Percentiles rank a stretch among this genome's conserved stretches.
These are phyloP conservation scores for Diachasma alloeum DNA, from an alignment of 1,140 invertebrate species.

Conservation along the genomic window DNA sequence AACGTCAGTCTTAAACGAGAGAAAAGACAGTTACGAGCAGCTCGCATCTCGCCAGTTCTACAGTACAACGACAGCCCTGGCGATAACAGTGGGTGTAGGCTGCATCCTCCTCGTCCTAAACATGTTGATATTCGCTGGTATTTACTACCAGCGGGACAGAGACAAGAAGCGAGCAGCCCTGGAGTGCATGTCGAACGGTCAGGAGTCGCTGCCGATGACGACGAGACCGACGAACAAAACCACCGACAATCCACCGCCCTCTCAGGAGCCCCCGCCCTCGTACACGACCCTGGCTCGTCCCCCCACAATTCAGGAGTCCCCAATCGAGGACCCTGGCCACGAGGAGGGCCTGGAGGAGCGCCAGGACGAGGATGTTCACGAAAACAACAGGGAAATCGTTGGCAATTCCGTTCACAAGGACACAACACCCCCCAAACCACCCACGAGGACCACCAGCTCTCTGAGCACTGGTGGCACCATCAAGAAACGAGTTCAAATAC, in stretches of 20 bases:
- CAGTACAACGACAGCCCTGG: conserved; percentile 82
- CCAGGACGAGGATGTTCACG: conserved; percentile 30
- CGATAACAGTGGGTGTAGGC: conserved; percentile 88
- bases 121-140: conserved; percentile 86
- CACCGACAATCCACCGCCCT: conserved; percentile 43
- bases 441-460: conserved; percentile 59
- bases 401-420: conserved; percentile 44
- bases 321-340: background rate
- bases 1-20: conserved; percentile 53
- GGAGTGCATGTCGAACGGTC: conserved; percentile 49
- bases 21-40: conserved; percentile 63
- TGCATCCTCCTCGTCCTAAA: conserved; percentile 87
- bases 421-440: conserved; percentile 59
- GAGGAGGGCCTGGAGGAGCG: background rate
- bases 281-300: conserved; percentile 62
- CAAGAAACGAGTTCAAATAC: conserved; percentile 74
- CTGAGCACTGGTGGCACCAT: conserved; percentile 61
- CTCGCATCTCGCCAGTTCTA: conserved; percentile 69
- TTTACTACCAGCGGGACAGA: conserved; percentile 82
- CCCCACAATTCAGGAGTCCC: conserved; percentile 35
- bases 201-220: conserved; percentile 60
- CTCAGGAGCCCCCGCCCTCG: conserved; percentile 60
- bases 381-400: conserved; percentile 39
- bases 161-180: conserved; percentile 60
- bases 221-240: conserved; percentile 40